Percentiles rank a stretch among this genome's conserved stretches.
Evolutionary conservation across 92 coral and sea anemone genomes (phyloP).

Genomic region (Parazoanthus darwini): DNA sequence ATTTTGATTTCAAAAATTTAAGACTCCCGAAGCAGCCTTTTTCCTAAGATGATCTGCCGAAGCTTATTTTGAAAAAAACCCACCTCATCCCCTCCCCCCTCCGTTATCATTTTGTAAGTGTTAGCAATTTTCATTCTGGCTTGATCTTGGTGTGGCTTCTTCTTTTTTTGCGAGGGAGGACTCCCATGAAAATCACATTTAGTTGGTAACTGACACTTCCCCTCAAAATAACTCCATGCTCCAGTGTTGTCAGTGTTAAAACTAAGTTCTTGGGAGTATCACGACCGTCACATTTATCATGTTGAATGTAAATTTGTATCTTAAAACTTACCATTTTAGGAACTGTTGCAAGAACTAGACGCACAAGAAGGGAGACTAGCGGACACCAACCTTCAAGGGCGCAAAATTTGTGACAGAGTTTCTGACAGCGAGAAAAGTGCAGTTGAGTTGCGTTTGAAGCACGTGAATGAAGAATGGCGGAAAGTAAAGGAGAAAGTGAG

Average conservation of each 20-base stretch:
- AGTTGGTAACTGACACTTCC: no score
- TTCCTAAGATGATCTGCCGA: neutral
- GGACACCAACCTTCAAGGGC: conserved; percentile 41
- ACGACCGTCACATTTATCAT: neutral
- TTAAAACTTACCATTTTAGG: conserved; percentile 50
- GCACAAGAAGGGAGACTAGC: conserved; percentile 37
- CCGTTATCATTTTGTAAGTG: neutral
- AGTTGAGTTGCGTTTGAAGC: conserved; percentile 48
- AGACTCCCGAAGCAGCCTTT: no score
- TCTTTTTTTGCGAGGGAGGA: no score
- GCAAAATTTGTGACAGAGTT: conserved; percentile 21
- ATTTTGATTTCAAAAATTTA: no score
- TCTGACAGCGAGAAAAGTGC: conserved; percentile 47
- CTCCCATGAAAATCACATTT: no score
- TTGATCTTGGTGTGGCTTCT: neutral
- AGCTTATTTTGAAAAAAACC: neutral
- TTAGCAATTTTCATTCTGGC: neutral
- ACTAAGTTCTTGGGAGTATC: no score
- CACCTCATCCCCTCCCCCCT: neutral
- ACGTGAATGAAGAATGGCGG: conserved; percentile 64
- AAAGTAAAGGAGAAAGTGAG: conserved; percentile 50
- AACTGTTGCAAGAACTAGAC: conserved; percentile 58
- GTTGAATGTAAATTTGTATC: neutral
- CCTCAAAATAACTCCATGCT: no score
- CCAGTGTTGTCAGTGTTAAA: no score